These are phyloP conservation scores for Discoglossus pictus DNA, from an alignment of 2,797 vertebrate species.

Conservation along the genomic window DNA sequence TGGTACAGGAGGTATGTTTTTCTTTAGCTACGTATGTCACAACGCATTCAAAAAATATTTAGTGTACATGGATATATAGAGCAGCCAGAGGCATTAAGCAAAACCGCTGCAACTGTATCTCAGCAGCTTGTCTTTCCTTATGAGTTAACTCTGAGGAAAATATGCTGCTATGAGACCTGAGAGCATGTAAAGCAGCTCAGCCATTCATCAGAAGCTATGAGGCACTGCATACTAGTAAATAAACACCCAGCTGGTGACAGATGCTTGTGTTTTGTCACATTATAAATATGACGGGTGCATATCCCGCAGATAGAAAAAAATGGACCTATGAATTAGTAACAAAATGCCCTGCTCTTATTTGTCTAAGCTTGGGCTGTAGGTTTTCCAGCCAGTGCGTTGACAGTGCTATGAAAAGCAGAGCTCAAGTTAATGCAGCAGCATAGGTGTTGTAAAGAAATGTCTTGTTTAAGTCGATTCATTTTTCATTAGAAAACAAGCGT, in stretches of 20 bases:
- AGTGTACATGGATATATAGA: background rate
- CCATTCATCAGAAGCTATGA: slow-evolving; percentile 24
- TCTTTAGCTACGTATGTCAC: slow-evolving; percentile 7
- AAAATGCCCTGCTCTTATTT: slow-evolving; percentile 32
- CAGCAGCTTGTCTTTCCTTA: background rate
- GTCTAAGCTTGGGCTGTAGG: slow-evolving; percentile 38
- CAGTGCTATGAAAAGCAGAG: slow-evolving; percentile 36
- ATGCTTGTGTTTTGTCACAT: slow-evolving; percentile 41
- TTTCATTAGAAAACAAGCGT: slow-evolving; percentile 4
- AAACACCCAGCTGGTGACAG: slow-evolving; percentile 47
- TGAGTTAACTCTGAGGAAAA: slow-evolving; percentile 12
- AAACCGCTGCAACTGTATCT: slow-evolving; percentile 8
- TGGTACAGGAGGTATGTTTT: background rate
- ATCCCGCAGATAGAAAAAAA: slow-evolving; percentile 28
- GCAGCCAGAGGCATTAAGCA: slow-evolving; percentile 5
- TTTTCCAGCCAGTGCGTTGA: slow-evolving; percentile 30
- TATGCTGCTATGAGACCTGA: background rate
- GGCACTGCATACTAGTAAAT: slow-evolving; percentile 34
- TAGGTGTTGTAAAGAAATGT: slow-evolving; percentile 31
- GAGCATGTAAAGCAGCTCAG: slow-evolving; percentile 2
- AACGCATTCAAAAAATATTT: slow-evolving; percentile 17
- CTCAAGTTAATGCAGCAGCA: slow-evolving; percentile 25
- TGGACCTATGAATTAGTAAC: slow-evolving; percentile 26
- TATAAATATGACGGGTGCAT: slow-evolving; percentile 42
- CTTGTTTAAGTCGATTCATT: slow-evolving; percentile 20